These are phyloP conservation scores for Bostrychus sinensis DNA, from an alignment of 2,113 vertebrate genomes.

Conservation along the genomic window DNA sequence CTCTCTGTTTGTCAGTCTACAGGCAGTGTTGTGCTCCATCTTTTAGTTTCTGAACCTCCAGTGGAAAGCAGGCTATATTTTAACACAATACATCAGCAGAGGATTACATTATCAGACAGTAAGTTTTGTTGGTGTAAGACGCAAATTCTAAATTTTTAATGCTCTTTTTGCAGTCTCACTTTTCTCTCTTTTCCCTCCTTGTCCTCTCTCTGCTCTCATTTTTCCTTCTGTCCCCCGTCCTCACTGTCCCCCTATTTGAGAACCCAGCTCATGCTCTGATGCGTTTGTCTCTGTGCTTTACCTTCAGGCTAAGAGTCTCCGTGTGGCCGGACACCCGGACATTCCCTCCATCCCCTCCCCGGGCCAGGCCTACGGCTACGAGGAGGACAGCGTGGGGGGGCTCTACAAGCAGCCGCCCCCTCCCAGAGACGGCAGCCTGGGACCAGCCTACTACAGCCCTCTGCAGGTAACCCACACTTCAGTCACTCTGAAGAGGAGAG, in stretches of 20 bases:
- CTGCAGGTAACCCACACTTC: conserved; percentile 65
- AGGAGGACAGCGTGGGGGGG: conserved; percentile 72
- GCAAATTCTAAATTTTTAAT: background rate
- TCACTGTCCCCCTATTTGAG: conserved; percentile 37
- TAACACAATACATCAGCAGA: too few species aligned
- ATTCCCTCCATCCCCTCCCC: conserved; percentile 82
- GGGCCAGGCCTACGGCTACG: conserved; percentile 79
- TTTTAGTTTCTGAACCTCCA: too few species aligned
- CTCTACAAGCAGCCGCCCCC: conserved; percentile 73
- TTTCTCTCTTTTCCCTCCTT: background rate
- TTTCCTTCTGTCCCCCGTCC: conserved; percentile 19
- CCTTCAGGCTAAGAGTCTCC: conserved; percentile 63
- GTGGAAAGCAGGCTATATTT: too few species aligned
- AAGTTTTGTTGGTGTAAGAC: too few species aligned
- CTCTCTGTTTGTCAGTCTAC: too few species aligned
- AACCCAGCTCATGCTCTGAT: conserved; percentile 29
- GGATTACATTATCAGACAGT: too few species aligned
- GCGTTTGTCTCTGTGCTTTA: conserved; percentile 9
- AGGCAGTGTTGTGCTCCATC: too few species aligned
- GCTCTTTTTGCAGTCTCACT: background rate
- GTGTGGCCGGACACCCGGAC: conserved; percentile 52
- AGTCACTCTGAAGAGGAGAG: conserved; percentile 10
- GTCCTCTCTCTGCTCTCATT: background rate
- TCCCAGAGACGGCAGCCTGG: conserved; percentile 73
- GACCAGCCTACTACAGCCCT: conserved; percentile 80